These are phyloP conservation scores for Liasis olivaceus DNA, from an alignment of 2,797 vertebrate genomes.

Conservation along the genomic window DNA sequence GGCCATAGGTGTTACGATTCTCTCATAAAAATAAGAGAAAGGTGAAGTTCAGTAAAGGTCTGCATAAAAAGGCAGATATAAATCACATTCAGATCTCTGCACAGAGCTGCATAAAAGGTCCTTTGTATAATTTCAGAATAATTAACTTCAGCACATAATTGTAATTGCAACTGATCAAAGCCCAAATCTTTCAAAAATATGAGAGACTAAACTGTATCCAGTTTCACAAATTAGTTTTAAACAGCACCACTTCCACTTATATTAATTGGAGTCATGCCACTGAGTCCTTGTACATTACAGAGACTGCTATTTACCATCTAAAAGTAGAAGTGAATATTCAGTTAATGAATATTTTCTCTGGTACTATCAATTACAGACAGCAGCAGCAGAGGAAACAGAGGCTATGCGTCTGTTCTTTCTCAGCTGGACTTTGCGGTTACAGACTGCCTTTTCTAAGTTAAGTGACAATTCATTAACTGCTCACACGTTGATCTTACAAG, in stretches of 20 bases:
- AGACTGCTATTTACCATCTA: slow-evolving; percentile 28
- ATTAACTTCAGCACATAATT: slow-evolving; percentile 26
- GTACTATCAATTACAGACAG: background rate
- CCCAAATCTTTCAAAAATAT: slow-evolving; percentile 22
- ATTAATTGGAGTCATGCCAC: background rate
- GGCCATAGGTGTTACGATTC: background rate
- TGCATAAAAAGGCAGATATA: background rate
- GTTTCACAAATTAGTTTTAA: slow-evolving; percentile 27
- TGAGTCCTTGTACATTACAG: slow-evolving; percentile 19
- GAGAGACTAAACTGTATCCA: slow-evolving; percentile 23
- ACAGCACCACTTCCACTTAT: background rate
- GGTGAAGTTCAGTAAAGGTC: background rate
- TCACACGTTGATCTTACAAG: background rate
- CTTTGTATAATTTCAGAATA: slow-evolving; percentile 1
- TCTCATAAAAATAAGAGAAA: background rate
- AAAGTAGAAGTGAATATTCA: slow-evolving; percentile 34
- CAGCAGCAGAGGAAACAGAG: background rate
- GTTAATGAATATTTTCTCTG: slow-evolving; percentile 38
- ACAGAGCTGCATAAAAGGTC: background rate
- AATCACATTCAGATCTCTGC: background rate
- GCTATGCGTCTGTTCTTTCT: slow-evolving; percentile 16
- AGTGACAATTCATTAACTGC: background rate
- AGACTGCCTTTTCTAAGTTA: background rate
- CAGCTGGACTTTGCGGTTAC: slow-evolving; percentile 17
- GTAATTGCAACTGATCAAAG: slow-evolving; percentile 33